Percentiles rank a stretch among this genome's conserved stretches.
Conservation (phyloP, 2,797 vertebrate genomes). For the Meda fulgida region DNA sequence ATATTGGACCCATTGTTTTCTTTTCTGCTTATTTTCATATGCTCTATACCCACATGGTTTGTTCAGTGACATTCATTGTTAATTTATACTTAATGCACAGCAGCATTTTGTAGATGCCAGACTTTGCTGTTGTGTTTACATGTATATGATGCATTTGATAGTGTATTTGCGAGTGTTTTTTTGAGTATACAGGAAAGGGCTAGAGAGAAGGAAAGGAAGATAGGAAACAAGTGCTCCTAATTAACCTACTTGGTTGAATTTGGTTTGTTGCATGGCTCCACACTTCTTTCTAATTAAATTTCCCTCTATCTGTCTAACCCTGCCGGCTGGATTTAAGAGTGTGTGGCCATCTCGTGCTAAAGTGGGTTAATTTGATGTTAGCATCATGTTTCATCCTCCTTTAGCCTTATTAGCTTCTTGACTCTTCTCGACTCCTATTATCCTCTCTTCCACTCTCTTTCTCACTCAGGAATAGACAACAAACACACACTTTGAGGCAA, state of each 20-base stretch:
- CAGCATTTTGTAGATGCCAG: neutral
- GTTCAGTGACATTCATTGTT: constrained; percentile 9
- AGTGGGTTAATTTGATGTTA: constrained; percentile 52
- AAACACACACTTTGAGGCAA: constrained; percentile 1
- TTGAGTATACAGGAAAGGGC: too few relatives aligned
- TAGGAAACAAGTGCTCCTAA: constrained; percentile 34
- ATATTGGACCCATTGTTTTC: constrained; percentile 35
- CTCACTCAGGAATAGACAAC: neutral
- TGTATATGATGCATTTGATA: neutral
- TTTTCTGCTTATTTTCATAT: constrained; percentile 32
- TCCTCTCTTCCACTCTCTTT: neutral
- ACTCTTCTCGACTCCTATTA: constrained; percentile 29
- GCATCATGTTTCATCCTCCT: constrained; percentile 52
- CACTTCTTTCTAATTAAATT: constrained; percentile 46
- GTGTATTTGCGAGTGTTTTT: neutral
- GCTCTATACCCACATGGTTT: constrained; percentile 14
- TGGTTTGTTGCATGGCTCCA: constrained; percentile 28
- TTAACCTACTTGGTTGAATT: constrained; percentile 38
- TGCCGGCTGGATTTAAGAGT: constrained; percentile 8
- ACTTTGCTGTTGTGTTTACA: constrained; percentile 11
- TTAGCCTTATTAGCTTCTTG: constrained; percentile 49
- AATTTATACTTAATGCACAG: neutral
- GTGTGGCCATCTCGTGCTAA: constrained; percentile 29
- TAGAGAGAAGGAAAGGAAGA: constrained; percentile 1
- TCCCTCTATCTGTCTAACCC: constrained; percentile 28